These are phyloP conservation scores for Anguilla anguilla DNA, from an alignment of 2,797 vertebrate genomes.

Conservation along the genomic window DNA sequence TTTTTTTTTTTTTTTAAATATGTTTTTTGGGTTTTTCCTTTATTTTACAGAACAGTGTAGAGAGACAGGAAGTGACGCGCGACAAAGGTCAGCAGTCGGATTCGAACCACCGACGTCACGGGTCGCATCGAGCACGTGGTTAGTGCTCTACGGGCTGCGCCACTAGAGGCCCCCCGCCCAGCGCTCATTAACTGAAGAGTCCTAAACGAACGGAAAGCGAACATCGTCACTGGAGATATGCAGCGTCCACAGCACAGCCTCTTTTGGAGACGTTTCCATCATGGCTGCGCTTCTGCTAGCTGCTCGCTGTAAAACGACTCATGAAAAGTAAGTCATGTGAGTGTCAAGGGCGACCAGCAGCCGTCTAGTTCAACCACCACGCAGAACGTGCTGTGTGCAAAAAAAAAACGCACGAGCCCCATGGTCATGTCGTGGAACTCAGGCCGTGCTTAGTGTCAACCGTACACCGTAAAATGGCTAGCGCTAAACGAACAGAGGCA, in stretches of 20 bases:
- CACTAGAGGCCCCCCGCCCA: not conserved
- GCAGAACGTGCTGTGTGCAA: not conserved
- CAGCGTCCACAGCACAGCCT: not conserved
- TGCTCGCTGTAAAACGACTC: not conserved
- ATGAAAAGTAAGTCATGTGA: not conserved
- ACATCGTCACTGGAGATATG: not conserved
- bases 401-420: not conserved
- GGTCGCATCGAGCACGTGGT: too few species aligned
- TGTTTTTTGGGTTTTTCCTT: too few species aligned
- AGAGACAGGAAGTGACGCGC: too few species aligned
- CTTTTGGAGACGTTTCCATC: not conserved
- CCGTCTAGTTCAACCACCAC: not conserved
- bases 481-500: not conserved
- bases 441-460: not conserved
- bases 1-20: too few species aligned
- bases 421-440: too few species aligned
- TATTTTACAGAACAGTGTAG: too few species aligned
- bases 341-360: not conserved
- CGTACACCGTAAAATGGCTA: not conserved
- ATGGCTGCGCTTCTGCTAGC: not conserved
- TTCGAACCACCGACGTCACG: too few species aligned
- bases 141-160: too few species aligned
- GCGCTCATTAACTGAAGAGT: not conserved
- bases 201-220: not conserved
- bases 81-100: too few species aligned